Percentiles rank a stretch among this genome's conserved stretches.
These are phyloP conservation scores for Onchidella celtica DNA, from an alignment of 2,888 invertebrate genomes.

Conservation along the genomic window DNA sequence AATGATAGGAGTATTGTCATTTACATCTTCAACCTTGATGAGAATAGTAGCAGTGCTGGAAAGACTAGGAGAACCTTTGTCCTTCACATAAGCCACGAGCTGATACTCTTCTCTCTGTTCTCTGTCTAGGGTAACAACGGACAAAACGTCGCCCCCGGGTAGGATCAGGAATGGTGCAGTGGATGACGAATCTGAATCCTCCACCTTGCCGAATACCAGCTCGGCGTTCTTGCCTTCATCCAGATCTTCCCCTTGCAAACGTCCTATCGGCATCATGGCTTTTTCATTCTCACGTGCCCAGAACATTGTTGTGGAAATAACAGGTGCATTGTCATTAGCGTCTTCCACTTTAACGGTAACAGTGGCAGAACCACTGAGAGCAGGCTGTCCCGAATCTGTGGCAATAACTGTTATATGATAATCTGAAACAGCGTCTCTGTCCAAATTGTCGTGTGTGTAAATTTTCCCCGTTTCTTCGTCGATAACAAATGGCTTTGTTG, in stretches of 20 bases:
- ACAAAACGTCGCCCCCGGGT: slow-evolving; percentile 61
- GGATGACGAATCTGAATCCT: slow-evolving; percentile 1
- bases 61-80: slow-evolving; percentile 60
- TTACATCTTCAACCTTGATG: slow-evolving; percentile 63
- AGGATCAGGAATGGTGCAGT: slow-evolving; percentile 63
- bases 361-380: slow-evolving; percentile 69
- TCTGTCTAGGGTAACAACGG: slow-evolving; percentile 63
- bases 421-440: slow-evolving; percentile 92
- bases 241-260: slow-evolving; percentile 72
- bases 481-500: background rate
- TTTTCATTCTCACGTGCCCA: slow-evolving; percentile 81
- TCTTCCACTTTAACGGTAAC: slow-evolving; percentile 70
- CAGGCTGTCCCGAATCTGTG: slow-evolving; percentile 60
- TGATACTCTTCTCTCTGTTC: slow-evolving; percentile 63
- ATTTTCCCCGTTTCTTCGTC: slow-evolving; percentile 31
- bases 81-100: slow-evolving; percentile 62
- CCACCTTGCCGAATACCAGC: slow-evolving; percentile 59
- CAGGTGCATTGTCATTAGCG: slow-evolving; percentile 89
- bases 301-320: slow-evolving; percentile 92
- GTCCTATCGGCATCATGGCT: slow-evolving; percentile 69
- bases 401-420: slow-evolving; percentile 90
- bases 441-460: slow-evolving; percentile 82
- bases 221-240: slow-evolving; percentile 66
- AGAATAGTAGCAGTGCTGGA: slow-evolving; percentile 62
- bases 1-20: slow-evolving; percentile 63